These are phyloP conservation scores for Trachelus stipa DNA, from an alignment of 2,888 invertebrate genomes.

Conservation along the genomic window DNA sequence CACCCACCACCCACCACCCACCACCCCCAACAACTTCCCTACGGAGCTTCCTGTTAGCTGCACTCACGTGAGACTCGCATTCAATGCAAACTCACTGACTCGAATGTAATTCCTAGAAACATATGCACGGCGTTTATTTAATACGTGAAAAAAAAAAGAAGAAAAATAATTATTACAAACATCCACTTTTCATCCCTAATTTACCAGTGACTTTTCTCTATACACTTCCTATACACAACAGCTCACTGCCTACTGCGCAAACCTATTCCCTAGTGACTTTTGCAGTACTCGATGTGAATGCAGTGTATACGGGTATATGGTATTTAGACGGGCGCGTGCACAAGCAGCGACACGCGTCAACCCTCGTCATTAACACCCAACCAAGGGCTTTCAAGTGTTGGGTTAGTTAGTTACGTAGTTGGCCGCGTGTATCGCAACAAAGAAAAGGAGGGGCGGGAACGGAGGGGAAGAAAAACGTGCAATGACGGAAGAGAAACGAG, in stretches of 20 bases:
- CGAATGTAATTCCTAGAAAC: not conserved
- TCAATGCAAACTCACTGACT: not conserved
- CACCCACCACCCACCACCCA: not conserved
- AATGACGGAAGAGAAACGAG: constrained; percentile 18
- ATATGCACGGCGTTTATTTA: no score
- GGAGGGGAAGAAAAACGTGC: constrained; percentile 3
- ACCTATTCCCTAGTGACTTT: not conserved
- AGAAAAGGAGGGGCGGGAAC: constrained; percentile 9
- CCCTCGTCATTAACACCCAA: not conserved
- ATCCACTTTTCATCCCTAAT: not conserved
- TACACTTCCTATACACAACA: not conserved
- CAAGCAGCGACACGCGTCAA: not conserved
- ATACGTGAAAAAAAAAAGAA: not conserved
- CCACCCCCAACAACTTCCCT: not conserved
- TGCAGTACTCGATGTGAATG: not conserved
- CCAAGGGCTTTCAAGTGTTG: not conserved
- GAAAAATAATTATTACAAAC: not conserved
- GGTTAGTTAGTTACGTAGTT: not conserved
- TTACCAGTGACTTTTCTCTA: not conserved
- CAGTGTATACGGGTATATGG: not conserved
- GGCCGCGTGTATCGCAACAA: constrained; percentile 18
- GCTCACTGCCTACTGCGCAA: not conserved
- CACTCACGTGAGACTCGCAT: not conserved
- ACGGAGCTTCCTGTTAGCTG: not conserved
- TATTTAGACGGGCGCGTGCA: not conserved